Base-by-base conservation (phyloP, 2,797 vertebrate genomes). In the Lindbergichthys nudifrons region DNA sequence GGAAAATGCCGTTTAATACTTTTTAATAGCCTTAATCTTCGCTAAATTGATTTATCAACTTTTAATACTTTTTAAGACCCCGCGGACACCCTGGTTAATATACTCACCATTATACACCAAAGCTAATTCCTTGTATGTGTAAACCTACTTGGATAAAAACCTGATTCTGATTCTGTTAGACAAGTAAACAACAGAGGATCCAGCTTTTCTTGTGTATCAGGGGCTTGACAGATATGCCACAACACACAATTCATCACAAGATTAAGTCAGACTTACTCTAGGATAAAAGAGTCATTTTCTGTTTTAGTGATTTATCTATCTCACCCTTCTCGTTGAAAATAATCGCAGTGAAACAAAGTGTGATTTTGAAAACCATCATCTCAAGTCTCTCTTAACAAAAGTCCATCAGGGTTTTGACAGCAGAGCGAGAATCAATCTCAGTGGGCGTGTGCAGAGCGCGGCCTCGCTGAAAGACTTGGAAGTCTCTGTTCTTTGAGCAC, bases 381-480 rank as follows among this genome's bases (percentile, higher is more conserved):
- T 84, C 43, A 76, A 30, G 54, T 82, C 70, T 62, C 48, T 77
- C 69, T 76, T 39, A 59, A 58, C 48, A 14, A 73, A 83, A 80
- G 41, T 70, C 79, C 58, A 82, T 81, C 74, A 84, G 62, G 83
- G 50, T 73, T 87, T 60, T 82, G 51, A 68, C 52, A 57, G 70
- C 53, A 62, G 47, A 75, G 2, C 1, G 11, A 82, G 71, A 79
- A 65, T 82, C 80, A 68, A 89, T 87, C 81, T 78, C 60, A 47
- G 62, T 19, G 57, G 14, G 10, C 0, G 59, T 75, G 53, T 62
- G 60, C 5, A 16, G 65, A 52, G 50, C 14, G 32, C 10, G 62
- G 52, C 43, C 16, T 58, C 47, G 12, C 18, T 77, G 67, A 79
- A 73, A 77, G 77, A 77, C 64, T 30, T 81, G 77, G 63, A 87